Evolutionary conservation across 2,888 invertebrate genomes (phyloP), one percentile per base, ranked within the genome.

Genomic region (Shargacucullia verbasci): DNA sequence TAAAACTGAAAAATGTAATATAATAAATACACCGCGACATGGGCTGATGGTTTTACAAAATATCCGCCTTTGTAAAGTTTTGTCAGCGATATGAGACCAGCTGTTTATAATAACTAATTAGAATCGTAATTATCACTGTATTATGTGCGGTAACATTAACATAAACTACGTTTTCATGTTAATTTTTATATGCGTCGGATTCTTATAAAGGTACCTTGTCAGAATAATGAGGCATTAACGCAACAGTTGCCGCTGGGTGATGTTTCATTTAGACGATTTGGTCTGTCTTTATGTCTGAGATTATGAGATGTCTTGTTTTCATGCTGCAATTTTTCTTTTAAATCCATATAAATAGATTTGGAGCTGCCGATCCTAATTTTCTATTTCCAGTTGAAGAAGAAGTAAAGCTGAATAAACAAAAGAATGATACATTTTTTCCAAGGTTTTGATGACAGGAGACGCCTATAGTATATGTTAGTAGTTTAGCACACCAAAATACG

Each of bases 21-120:
- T 29, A 9, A 29, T 29, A 72, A 35, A 44, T 47, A 46, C 10
- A 20, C 12, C 13, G 47, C 45, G 60, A 6, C 41, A 57, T 48
- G 73, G 48, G 10, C 60, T 46, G 66, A 27, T 70, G 64, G 44
- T 37, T 70, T 64, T 59, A 73, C 67, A 73, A 76, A 70, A 59
- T 57, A 59, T 47, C 40, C 58, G 63, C 41, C 50, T 61, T 49
- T 58, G 59, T 63, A 57, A 43, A 63, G 60, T 63, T 77, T 74
- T 70, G 68, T 79, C 58, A 45, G 57, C 48, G 49, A 59, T 55
- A 69, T 29, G 56, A 59, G 40, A 45, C 61, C 47, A 47, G 50
- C 62, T 73, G 60, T 65, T 70, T 72, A 55, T 56, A 63, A 69
- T 74, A 70, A 67, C 57, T 75, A 78, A 76, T 79, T 74, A 76